These are phyloP conservation scores for Mystacornis crossleyi DNA, from an alignment of 2,113 vertebrate species.

Conservation along the genomic window DNA sequence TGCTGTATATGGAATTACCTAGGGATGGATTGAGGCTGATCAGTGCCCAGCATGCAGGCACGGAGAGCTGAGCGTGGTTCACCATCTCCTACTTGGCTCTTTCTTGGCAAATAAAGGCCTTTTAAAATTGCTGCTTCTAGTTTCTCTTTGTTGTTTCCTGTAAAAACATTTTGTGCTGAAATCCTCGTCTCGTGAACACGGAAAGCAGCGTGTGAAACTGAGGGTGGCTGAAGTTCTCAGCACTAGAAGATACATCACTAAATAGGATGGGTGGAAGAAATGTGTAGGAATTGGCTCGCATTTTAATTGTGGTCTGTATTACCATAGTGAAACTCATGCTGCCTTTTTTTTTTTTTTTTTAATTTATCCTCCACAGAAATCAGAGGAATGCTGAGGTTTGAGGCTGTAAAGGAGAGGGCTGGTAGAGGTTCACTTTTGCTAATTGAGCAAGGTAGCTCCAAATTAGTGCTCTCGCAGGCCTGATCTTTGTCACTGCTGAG, in stretches of 20 bases:
- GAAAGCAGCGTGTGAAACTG: neutral
- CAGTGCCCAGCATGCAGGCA: neutral
- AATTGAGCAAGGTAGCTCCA: neutral
- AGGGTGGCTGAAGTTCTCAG: neutral
- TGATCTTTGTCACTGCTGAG: neutral
- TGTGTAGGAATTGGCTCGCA: neutral
- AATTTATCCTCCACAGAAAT: neutral
- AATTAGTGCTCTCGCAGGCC: neutral
- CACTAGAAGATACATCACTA: neutral
- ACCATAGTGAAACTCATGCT: neutral
- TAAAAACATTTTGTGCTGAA: neutral
- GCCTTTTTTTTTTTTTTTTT: accelerated
- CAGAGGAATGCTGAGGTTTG: neutral
- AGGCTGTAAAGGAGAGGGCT: neutral
- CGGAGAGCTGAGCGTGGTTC: neutral
- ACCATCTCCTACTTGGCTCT: neutral
- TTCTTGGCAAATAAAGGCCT: neutral
- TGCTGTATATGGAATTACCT: accelerated
- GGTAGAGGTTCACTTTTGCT: neutral
- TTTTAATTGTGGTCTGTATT: neutral
- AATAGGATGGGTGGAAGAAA: neutral
- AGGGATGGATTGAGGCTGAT: neutral
- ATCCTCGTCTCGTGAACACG: neutral
- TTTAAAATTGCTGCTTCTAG: neutral
- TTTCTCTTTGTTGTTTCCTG: neutral